These are phyloP conservation scores for Rousettus leschenaultii DNA, from an alignment of 2,113 vertebrate genomes.

Conservation along the genomic window DNA sequence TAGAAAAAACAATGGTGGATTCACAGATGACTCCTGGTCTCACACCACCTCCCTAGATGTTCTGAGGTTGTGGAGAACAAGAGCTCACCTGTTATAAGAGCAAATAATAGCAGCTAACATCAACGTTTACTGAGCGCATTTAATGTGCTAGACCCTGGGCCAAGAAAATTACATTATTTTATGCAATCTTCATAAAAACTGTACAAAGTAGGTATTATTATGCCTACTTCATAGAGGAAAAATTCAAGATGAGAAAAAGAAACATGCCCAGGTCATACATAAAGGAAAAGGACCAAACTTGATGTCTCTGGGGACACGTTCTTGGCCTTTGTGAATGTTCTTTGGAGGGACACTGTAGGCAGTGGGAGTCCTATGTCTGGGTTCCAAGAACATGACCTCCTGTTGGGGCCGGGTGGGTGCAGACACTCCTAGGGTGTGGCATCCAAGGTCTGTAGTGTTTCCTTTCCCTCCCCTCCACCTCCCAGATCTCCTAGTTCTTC, in stretches of 20 bases:
- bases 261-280: neutral
- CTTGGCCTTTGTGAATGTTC: neutral
- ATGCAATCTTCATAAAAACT: neutral
- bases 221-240: neutral
- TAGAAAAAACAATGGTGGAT: neutral
- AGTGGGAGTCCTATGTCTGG: neutral
- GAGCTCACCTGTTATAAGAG: neutral
- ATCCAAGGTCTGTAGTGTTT: neutral
- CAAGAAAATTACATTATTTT: neutral
- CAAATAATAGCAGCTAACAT: neutral
- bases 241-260: neutral
- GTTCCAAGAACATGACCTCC: neutral
- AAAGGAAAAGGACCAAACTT: neutral
- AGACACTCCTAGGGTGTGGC: neutral
- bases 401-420: neutral
- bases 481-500: neutral
- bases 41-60: neutral
- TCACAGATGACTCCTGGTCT: neutral
- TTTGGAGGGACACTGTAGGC: neutral
- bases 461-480: no score
- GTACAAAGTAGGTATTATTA: neutral
- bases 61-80: neutral
- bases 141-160: neutral
- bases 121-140: neutral
- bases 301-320: neutral